These are phyloP conservation scores for Tachina fera DNA, from an alignment of 2,888 invertebrate species.

Conservation along the genomic window DNA sequence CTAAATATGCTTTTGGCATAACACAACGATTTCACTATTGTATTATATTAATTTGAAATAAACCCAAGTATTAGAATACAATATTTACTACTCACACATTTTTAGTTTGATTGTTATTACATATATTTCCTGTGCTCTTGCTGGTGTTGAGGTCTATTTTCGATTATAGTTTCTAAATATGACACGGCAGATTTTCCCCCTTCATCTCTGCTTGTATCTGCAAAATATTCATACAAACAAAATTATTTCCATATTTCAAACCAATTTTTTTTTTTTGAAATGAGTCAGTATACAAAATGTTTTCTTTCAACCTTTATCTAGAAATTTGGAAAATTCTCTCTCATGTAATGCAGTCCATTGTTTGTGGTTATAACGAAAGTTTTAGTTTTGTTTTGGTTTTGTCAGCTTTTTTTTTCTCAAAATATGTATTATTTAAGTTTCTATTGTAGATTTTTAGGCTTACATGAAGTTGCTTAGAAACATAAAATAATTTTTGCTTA, in stretches of 20 bases:
- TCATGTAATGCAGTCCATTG: background rate
- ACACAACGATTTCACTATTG: conserved; percentile 23
- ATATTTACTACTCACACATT: conserved; percentile 33
- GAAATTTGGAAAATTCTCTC: conserved; percentile 29
- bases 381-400: background rate
- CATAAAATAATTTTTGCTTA: background rate
- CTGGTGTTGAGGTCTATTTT: conserved; percentile 5
- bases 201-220: background rate
- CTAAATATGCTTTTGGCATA: conserved; percentile 34
- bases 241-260: background rate
- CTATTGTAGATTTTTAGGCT: background rate
- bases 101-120: conserved; percentile 1
- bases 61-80: conserved; percentile 20
- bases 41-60: conserved; percentile 30
- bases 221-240: no score
- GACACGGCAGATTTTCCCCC: no score
- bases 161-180: background rate
- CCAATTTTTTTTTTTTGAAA: background rate
- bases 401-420: no score
- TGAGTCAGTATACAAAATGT: conserved; percentile 16
- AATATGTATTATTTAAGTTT: background rate
- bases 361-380: background rate
- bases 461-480: background rate
- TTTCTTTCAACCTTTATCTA: conserved; percentile 17
- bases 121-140: background rate